These are phyloP conservation scores for Pecten maximus DNA, from an alignment of 2,888 invertebrate genomes.

Conservation along the genomic window DNA sequence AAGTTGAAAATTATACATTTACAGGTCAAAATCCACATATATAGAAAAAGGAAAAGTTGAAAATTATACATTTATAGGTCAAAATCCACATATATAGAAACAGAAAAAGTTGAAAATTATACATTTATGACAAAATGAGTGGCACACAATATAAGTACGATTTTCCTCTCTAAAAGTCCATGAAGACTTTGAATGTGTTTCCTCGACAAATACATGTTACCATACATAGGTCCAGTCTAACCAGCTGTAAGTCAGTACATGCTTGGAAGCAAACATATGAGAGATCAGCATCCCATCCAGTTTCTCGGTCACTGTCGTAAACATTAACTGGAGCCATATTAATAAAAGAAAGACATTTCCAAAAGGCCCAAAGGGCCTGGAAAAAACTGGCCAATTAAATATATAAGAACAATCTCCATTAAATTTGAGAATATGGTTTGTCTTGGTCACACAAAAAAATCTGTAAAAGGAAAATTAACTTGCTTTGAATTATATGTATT, in stretches of 20 bases:
- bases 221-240: background rate
- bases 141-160: background rate
- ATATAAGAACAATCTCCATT: background rate
- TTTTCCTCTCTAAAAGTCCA: background rate
- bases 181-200: background rate
- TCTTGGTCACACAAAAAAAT: too few species aligned
- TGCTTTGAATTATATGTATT: too few species aligned
- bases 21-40: too few species aligned
- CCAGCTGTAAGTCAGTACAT: background rate
- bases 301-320: background rate
- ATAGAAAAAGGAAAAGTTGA: background rate
- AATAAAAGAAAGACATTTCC: background rate
- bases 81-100: too few species aligned
- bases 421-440: too few species aligned
- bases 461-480: too few species aligned
- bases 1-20: too few species aligned
- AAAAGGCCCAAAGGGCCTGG: background rate
- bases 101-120: background rate
- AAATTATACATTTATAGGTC: background rate
- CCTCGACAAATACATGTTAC: background rate
- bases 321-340: background rate
- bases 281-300: background rate
- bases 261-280: conserved; percentile 17
- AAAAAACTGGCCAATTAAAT: background rate
- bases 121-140: background rate